Percentiles rank a stretch among this genome's conserved stretches.
These are phyloP conservation scores for Branchinecta lindahli DNA, from an alignment of 1,140 invertebrate genomes.

Conservation along the genomic window DNA sequence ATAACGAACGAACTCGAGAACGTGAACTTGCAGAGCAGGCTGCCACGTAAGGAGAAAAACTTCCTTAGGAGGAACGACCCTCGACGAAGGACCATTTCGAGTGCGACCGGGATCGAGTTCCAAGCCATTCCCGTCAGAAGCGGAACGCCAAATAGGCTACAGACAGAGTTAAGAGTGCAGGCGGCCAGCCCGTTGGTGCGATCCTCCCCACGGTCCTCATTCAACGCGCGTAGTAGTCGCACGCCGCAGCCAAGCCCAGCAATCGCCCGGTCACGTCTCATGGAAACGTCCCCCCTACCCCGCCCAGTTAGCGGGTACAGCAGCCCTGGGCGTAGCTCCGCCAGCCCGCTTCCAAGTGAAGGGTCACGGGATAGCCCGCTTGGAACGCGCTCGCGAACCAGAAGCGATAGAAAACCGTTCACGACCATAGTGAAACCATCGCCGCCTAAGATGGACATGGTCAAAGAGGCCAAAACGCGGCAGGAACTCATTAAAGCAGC, in stretches of 20 bases:
- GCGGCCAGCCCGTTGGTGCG: background rate
- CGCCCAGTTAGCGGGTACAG: background rate
- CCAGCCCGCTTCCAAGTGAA: slow-evolving; percentile 1
- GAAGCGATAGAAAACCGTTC: slow-evolving; percentile 12
- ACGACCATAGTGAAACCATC: slow-evolving; percentile 1
- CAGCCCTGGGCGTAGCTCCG: slow-evolving; percentile 11
- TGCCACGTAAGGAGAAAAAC: background rate
- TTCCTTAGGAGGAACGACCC: background rate
- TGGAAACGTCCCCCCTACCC: background rate
- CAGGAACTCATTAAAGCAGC: slow-evolving; percentile 15
- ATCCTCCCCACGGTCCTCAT: background rate
- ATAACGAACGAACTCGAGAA: background rate
- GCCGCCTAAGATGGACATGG: background rate
- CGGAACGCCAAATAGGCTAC: background rate
- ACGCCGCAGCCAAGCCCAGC: background rate
- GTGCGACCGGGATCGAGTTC: background rate
- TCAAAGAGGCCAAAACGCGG: background rate
- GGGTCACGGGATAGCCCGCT: slow-evolving; percentile 7
- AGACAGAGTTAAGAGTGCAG: background rate
- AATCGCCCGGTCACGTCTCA: background rate
- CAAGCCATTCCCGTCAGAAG: background rate
- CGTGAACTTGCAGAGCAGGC: background rate
- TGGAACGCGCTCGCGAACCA: slow-evolving; percentile 15
- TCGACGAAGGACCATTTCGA: background rate
- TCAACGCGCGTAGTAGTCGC: background rate